These are phyloP conservation scores for Scomber japonicus DNA, from an alignment of 2,113 vertebrate genomes.

Conservation along the genomic window DNA sequence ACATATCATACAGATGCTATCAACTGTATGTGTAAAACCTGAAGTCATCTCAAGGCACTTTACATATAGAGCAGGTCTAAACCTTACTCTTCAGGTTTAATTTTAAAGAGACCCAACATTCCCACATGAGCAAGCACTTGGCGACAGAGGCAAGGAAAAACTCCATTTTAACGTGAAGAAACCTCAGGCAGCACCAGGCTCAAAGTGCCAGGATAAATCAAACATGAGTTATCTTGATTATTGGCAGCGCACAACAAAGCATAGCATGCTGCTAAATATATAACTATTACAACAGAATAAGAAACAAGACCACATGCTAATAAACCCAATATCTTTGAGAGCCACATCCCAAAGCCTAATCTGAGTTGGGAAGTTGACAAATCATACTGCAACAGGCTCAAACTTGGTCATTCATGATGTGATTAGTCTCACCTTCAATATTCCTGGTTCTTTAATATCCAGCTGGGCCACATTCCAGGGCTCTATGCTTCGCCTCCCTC, in stretches of 20 bases:
- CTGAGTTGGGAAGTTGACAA: background rate
- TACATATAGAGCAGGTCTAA: no score
- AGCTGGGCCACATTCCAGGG: slow-evolving; percentile 85
- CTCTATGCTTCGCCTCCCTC: slow-evolving; percentile 64
- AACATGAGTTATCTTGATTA: background rate
- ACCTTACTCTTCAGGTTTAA: no score
- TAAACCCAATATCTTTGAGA: background rate
- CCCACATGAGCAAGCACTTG: no score
- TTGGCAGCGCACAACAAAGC: background rate
- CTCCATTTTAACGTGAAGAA: no score
- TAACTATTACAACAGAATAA: background rate
- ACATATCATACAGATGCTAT: background rate
- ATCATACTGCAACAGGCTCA: background rate
- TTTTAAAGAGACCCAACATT: no score
- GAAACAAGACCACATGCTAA: background rate
- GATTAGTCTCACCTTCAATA: slow-evolving; percentile 88
- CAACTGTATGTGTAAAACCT: background rate
- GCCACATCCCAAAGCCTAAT: background rate
- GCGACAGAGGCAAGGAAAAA: no score
- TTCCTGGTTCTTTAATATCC: slow-evolving; percentile 94
- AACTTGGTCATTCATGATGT: background rate
- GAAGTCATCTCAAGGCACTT: no score
- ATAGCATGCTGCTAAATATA: background rate
- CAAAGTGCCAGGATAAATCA: no score
- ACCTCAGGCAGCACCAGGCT: no score